Conservation (phyloP, 1,140 invertebrate species). For the Periplaneta americana region DNA sequence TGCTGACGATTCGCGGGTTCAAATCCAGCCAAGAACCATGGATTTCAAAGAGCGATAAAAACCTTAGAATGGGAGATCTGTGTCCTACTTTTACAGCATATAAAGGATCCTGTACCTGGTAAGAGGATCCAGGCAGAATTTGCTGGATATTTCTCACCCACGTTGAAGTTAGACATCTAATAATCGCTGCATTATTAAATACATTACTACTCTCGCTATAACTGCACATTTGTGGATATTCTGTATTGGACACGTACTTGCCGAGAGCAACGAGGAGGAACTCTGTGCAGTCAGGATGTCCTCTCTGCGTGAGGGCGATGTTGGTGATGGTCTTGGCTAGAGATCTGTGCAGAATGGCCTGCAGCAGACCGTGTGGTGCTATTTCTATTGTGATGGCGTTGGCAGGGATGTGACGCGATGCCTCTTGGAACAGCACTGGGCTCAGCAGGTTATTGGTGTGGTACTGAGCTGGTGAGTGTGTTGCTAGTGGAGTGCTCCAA, state of each 20-base stretch:
- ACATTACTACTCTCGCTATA: too few relatives aligned
- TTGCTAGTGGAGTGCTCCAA: conserved; percentile 44
- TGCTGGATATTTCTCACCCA: too few relatives aligned
- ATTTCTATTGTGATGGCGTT: conserved; percentile 53
- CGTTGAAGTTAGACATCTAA: too few relatives aligned
- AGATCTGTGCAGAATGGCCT: conserved; percentile 49
- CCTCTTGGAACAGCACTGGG: conserved; percentile 49
- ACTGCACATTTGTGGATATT: too few relatives aligned
- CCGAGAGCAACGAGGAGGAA: conserved; percentile 31
- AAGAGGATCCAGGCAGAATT: too few relatives aligned
- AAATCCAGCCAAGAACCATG: too few relatives aligned
- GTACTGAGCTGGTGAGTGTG: conserved; percentile 50
- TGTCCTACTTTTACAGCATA: too few relatives aligned
- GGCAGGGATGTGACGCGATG: conserved; percentile 47
- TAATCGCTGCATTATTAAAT: too few relatives aligned
- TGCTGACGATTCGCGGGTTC: too few relatives aligned
- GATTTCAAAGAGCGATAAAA: too few relatives aligned
- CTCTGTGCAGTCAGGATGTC: conserved; percentile 36
- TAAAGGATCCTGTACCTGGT: too few relatives aligned
- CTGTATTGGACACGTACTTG: conserved; percentile 9
- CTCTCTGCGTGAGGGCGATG: conserved; percentile 48
- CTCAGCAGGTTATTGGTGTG: conserved; percentile 56
- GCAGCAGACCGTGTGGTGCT: conserved; percentile 51
- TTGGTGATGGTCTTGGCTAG: conserved; percentile 39
- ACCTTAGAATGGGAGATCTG: too few relatives aligned